Percentiles rank a stretch among this genome's conserved stretches.
Conservation (phyloP, 2,113 vertebrate genomes). For the Cyprinodon brontotheroides region DNA sequence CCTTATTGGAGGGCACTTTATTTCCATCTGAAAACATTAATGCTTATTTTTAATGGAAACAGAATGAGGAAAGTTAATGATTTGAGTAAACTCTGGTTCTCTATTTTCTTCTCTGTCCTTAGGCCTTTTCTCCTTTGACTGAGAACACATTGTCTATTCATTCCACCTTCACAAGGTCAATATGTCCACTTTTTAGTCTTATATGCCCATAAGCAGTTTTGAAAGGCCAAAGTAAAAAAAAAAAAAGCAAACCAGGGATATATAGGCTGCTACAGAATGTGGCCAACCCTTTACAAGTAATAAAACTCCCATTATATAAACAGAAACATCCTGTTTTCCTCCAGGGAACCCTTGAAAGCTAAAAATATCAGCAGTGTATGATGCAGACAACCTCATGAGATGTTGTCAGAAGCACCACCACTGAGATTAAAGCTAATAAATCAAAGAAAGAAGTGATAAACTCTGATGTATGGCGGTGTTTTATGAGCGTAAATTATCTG, state of each 20-base stretch:
- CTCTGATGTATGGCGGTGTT: background rate
- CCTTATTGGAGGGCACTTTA: background rate
- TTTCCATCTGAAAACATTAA: background rate
- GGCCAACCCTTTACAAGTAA: constrained; percentile 8
- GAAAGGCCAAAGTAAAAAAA: constrained; percentile 10
- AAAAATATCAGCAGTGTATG: background rate
- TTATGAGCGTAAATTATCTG: constrained; percentile 5
- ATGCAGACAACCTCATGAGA: background rate
- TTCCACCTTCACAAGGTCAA: constrained; percentile 44
- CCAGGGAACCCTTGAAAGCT: background rate
- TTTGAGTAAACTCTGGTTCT: constrained; percentile 36
- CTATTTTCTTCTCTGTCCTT: constrained; percentile 29
- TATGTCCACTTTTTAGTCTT: constrained; percentile 37
- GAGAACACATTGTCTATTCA: constrained; percentile 37
- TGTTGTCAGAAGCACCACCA: background rate
- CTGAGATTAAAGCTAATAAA: constrained; percentile 11
- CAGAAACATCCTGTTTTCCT: constrained; percentile 20
- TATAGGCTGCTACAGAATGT: constrained; percentile 3
- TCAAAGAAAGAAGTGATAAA: constrained; percentile 7
- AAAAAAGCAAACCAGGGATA: constrained; percentile 6
- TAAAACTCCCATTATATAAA: constrained; percentile 25
- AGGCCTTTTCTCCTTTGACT: constrained; percentile 37
- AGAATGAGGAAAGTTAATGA: constrained; percentile 29
- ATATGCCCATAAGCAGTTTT: constrained; percentile 42
- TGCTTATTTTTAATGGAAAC: constrained; percentile 23